Base-by-base conservation (phyloP, 2,797 vertebrate genomes). In the Moxostoma hubbsi region DNA sequence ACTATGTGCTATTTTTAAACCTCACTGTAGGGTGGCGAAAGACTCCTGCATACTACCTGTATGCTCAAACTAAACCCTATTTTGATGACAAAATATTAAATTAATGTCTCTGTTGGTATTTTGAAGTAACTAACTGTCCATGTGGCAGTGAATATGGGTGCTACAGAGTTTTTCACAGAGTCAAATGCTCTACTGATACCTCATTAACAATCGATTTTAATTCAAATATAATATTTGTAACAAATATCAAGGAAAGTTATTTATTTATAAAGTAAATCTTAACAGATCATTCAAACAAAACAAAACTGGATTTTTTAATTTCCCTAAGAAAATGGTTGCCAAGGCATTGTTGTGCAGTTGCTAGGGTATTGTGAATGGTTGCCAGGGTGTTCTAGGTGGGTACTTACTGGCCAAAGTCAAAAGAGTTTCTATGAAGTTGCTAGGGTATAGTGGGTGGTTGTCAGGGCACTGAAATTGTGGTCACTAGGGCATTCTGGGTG, bases 1-100 rank as follows among this genome's bases (percentile, higher is more conserved):
- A 90, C 77, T 79, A 75, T 72, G 89, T 83, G 81, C 86, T 89
- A 88, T 91, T 92, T 92, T 89, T 79, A 89, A 87, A 91, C 84
- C 84, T 79, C 69, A 88, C 80, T 85, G 77, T 82, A 67, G 67
- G 72, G 80, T 82, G 66, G 81, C 69, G 81, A 64, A 75, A 85
- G 81, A 84, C 81, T 88, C 81, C 83, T n/a, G n/a, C n/a, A n/a
- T n/a, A 55, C 62, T 63, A 57, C 7, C 15, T 46, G 10, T 65
- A 57, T 58, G 5, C 58, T 70, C 50, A 78, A 36, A 24, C 11
- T 47, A 55, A 18, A 63, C 9, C 2, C 6, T 43, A 50, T 49
- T 78, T 71, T 46, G 18, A 18, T 49, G 3, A 36, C 36, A 36
- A 36, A 36, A 36, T 36, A 36, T 36, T 3, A 36, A 36, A 36